Percentiles rank a stretch among this genome's conserved stretches.
phyloP scores from a whole-genome alignment of 2,113 vertebrate genomes.

The Mesembrinibis cayennensis region DNA sequence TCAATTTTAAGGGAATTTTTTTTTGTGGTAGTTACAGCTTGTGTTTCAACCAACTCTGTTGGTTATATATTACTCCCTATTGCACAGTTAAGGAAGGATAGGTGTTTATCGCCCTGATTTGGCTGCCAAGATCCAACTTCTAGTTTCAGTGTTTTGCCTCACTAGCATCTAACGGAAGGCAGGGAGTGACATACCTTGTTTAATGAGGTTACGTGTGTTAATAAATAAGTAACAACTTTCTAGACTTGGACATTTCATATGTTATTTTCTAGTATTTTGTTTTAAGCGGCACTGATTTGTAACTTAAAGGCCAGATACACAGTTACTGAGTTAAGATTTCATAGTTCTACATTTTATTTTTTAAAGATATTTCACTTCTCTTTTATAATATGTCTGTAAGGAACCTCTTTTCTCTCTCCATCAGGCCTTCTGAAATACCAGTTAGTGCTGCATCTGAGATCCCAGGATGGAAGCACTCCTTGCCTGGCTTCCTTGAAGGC shows the following conservation, averaged over 20 bases:
- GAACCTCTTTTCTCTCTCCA: background rate
- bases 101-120: background rate
- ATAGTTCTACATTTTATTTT: background rate
- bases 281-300: background rate
- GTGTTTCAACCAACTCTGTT: background rate
- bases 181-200: background rate
- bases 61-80: background rate
- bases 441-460: background rate
- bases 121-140: background rate
- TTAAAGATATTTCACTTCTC: background rate
- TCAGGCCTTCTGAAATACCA: background rate
- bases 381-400: background rate
- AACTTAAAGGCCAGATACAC: background rate
- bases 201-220: background rate
- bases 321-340: background rate
- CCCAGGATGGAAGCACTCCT: background rate
- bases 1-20: background rate
- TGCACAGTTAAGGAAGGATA: background rate
- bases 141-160: background rate
- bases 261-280: background rate
- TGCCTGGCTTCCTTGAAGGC: background rate
- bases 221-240: background rate
- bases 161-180: background rate
- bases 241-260: background rate
- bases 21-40: background rate